Evolutionary conservation across 2,888 invertebrate genomes (phyloP).

Genomic region (Cheilosia grossa): DNA sequence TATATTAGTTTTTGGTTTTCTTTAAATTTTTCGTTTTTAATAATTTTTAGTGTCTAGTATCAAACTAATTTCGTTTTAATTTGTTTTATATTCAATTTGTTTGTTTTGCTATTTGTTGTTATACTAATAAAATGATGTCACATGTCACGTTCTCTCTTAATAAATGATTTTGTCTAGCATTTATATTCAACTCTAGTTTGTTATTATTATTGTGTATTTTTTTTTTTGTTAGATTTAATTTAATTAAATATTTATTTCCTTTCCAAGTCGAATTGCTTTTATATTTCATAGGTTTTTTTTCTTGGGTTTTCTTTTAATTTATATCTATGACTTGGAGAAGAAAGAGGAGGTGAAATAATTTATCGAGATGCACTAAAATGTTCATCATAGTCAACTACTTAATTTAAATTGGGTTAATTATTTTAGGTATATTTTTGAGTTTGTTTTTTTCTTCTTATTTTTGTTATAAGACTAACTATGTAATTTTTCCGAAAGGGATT

Average conservation of each 20-base stretch:
- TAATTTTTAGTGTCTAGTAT: constrained; percentile 70
- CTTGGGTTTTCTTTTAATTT: constrained; percentile 30
- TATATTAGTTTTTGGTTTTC: constrained; percentile 37
- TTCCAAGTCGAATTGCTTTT: constrained; percentile 74
- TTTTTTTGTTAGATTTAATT: constrained; percentile 57
- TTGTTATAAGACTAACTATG: constrained; percentile 66
- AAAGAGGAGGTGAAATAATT: constrained; percentile 71
- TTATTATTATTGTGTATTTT: constrained; percentile 50
- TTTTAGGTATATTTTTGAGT: constrained; percentile 54
- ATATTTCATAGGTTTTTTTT: constrained; percentile 37
- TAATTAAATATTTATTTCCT: constrained; percentile 45
- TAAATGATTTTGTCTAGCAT: constrained; percentile 54
- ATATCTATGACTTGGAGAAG: constrained; percentile 71
- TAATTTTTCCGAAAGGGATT: constrained; percentile 54
- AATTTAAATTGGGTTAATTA: constrained; percentile 72
- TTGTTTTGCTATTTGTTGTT: constrained; percentile 46
- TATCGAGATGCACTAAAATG: constrained; percentile 69
- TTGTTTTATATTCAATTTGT: constrained; percentile 37
- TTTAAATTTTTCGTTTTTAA: constrained; percentile 40
- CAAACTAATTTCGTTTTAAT: constrained; percentile 70
- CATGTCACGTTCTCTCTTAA: constrained; percentile 18
- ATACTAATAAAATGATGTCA: constrained; percentile 52
- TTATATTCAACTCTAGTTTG: constrained; percentile 63
- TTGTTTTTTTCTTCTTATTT: constrained; percentile 31
- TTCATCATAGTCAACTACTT: constrained; percentile 73